Evolutionary conservation across 1,140 invertebrate genomes (phyloP), one percentile per base, ranked within the genome.

Genomic region (Aphelinus certus): DNA sequence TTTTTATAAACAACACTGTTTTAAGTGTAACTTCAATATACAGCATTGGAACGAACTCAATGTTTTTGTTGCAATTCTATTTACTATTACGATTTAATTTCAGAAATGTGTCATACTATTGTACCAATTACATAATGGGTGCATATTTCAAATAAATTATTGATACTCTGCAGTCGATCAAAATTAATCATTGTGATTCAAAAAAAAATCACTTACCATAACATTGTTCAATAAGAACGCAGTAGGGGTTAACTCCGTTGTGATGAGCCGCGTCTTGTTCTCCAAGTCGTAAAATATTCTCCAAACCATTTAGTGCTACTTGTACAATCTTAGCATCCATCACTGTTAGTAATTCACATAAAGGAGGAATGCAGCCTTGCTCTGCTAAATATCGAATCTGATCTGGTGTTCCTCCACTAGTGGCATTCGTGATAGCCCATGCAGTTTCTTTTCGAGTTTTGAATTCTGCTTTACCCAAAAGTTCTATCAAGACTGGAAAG

Each of bases 371-470:
- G 84, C 96, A 98, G 60, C 94, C 94, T 83, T 92, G 89, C 57
- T 89, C 86, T 2, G 91, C 91, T 66, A 93, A 83, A 81, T 92
- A 92, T 79, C 90, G 90, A 80, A 99, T 97, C 89, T 99, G 97
- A 81, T 96, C 95, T 1, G 95, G 92, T 1, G 95, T 95, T 42
- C 97, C 98, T 47, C 97, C 97, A 73, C 96, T 98, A 1, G 97
- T 98, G 0, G 97, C 96, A 88, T 99, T 99, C 1, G 97, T 98
- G 67, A 99, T 97, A 4, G 97, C 97, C 98, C 98, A 99, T 0
- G 97, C 97, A 1, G 83, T 97, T 89, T 99, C 97, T 90, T 98
- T 99, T 77, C 96, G 91, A 7, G 97, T 98, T 88, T 98, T 98
- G 83, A 98, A 98, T 79, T 99, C 97, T 1, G 95, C 96, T 87